Evolutionary conservation across 1,140 invertebrate genomes (phyloP).

Genomic region (Drosophila nebulosa): DNA sequence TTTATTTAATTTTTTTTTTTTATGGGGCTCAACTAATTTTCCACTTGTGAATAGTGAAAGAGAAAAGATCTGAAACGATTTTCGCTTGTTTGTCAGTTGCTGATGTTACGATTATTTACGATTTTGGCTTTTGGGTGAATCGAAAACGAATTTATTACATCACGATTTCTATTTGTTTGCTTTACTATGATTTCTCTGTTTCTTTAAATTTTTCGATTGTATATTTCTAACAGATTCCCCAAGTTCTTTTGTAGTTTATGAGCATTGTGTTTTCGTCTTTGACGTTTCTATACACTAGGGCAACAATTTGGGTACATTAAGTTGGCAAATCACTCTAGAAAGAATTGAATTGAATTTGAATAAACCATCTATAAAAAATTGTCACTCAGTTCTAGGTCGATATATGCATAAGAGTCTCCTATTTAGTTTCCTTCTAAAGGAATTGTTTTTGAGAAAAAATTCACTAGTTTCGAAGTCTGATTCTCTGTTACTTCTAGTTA

Average conservation of each 20-base stretch:
- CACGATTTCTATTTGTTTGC: constrained; percentile 47
- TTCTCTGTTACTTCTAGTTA: too few species aligned
- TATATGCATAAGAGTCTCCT: too few species aligned
- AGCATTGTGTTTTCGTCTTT: constrained; percentile 13
- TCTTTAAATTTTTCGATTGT: constrained; percentile 19
- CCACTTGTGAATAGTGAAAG: constrained; percentile 50
- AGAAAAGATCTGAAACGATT: constrained; percentile 7
- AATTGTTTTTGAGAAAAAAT: too few species aligned
- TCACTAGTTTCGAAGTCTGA: too few species aligned
- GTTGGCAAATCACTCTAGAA: too few species aligned
- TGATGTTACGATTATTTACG: constrained; percentile 56
- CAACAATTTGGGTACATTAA: neutral
- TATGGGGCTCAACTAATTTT: constrained; percentile 62
- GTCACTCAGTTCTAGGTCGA: too few species aligned
- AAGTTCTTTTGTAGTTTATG: constrained; percentile 55
- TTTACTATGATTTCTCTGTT: constrained; percentile 25
- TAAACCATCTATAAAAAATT: too few species aligned
- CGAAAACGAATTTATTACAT: constrained; percentile 64
- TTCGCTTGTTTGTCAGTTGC: constrained; percentile 64
- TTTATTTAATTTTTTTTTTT: constrained; percentile 47
- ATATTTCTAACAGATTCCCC: constrained; percentile 1
- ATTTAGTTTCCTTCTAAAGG: too few species aligned
- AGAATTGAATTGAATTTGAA: too few species aligned
- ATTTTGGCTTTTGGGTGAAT: constrained; percentile 19
- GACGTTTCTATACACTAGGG: neutral